Evolutionary conservation across 1,140 invertebrate genomes (phyloP), one percentile per base, ranked within the genome.

Genomic region (Colletes gigas): DNA sequence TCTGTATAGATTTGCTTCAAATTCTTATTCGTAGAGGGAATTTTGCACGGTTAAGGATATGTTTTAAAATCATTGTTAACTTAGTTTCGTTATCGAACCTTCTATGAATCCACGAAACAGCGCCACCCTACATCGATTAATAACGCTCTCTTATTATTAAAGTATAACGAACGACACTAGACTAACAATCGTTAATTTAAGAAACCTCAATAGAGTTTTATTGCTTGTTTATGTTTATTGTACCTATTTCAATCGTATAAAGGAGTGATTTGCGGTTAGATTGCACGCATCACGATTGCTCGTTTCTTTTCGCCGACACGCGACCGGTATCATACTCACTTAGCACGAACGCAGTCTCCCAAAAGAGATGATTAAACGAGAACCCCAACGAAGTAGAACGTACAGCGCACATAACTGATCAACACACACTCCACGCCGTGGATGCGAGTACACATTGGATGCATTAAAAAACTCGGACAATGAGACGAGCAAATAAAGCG

Each of bases 301-400:
- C 72, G 84, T 85, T 84, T 82, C 67, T 80, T 81, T 63, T 44
- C 30, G 17, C 10, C 44, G 73, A 39, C 84, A 63, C 57, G 73
- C 52, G 50, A 55, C 68, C 59, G 21, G 39, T 39, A 79, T 77
- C 78, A 54, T 79, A 67, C 79, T 89, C 83, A 78, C 81, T 84
- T 85, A 88, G 87, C 74, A 83, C 82, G 84, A 84, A 82, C 83
- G 81, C 85, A 87, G 83, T 84, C 78, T 78, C 57, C 57, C 66
- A 88, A 87, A 91, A 89, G 88, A 87, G 85, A 91, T 89, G 89
- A 90, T 90, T 83, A 86, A 91, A 90, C 81, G 84, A 84, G 60
- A 85, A 84, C 81, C 82, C 70, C 76, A 65, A 65, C 79, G 78
- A 81, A 60, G 67, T 83, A 76, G 66, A 63, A 83, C 76, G 72